phyloP scores from a whole-genome alignment of 64 coral and sea anemone species.

The Dendrophyllia cribrosa region DNA sequence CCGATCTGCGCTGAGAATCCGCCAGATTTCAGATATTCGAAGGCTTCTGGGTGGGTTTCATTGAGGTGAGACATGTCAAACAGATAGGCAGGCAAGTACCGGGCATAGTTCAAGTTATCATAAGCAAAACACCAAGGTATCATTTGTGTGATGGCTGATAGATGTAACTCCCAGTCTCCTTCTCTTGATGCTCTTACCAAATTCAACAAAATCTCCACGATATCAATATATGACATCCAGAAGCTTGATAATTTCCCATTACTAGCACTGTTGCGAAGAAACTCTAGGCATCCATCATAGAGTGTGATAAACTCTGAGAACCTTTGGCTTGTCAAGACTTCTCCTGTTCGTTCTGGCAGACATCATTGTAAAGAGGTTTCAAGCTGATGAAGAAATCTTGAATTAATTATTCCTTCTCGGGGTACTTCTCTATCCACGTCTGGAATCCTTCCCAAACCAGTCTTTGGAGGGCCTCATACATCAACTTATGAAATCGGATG shows the following conservation, averaged over 20 bases:
- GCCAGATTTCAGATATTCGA: constrained; percentile 51
- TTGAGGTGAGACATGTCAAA: constrained; percentile 19
- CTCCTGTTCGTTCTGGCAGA: constrained; percentile 14
- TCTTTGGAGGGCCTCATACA: constrained; percentile 54
- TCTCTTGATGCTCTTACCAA: constrained; percentile 50
- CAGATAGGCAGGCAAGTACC: constrained; percentile 53
- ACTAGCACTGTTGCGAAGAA: constrained; percentile 5
- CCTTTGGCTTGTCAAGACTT: neutral
- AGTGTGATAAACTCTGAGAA: neutral
- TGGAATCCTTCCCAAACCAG: constrained; percentile 25
- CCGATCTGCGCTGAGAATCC: constrained; percentile 75
- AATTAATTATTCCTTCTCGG: neutral
- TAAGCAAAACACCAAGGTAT: constrained; percentile 78
- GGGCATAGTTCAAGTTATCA: constrained; percentile 75
- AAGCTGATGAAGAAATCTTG: constrained; percentile 15
- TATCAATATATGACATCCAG: constrained; percentile 68
- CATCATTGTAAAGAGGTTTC: constrained; percentile 1
- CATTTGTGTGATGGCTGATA: constrained; percentile 39
- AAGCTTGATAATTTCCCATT: constrained; percentile 59
- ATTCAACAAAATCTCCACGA: constrained; percentile 61
- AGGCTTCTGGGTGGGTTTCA: constrained; percentile 45
- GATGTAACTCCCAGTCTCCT: constrained; percentile 74
- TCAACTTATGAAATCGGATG: constrained; percentile 59
- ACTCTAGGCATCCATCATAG: constrained; percentile 5
- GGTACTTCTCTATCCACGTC: neutral